Conservation (phyloP, 2,113 vertebrate species). For the Notothenia coriiceps region DNA sequence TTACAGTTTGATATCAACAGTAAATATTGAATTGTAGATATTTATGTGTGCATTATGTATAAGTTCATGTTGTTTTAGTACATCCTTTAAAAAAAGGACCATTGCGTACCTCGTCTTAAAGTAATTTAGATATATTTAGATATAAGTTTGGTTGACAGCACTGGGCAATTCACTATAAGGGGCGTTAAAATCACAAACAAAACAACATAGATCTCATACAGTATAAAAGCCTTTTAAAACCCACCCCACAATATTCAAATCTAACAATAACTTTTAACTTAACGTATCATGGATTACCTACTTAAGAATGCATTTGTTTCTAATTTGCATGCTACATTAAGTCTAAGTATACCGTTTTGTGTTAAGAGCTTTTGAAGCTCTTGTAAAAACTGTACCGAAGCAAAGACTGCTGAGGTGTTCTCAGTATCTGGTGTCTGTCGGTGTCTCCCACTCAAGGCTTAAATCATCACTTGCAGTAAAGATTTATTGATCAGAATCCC, state of each 20-base stretch:
- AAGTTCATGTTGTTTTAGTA: too few relatives aligned
- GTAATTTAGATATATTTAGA: too few relatives aligned
- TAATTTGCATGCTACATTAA: neutral
- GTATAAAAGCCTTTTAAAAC: too few relatives aligned
- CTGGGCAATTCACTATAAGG: too few relatives aligned
- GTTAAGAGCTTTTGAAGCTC: neutral
- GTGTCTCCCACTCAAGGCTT: conserved; percentile 24
- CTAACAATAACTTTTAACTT: too few relatives aligned
- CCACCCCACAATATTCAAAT: too few relatives aligned
- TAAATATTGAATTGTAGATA: too few relatives aligned
- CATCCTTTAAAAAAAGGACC: too few relatives aligned
- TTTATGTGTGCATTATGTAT: too few relatives aligned
- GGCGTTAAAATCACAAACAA: neutral
- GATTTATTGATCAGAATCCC: conserved; percentile 59
- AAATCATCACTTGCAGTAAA: conserved; percentile 28
- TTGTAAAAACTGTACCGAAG: neutral
- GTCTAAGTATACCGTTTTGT: neutral
- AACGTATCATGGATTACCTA: neutral
- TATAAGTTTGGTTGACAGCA: too few relatives aligned
- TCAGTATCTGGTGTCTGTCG: conserved; percentile 2
- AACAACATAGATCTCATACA: neutral
- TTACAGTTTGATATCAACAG: too few relatives aligned
- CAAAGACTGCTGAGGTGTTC: neutral
- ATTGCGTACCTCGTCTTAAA: too few relatives aligned
- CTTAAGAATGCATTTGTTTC: neutral